These are phyloP conservation scores for Actias luna DNA, from an alignment of 2,888 invertebrate genomes.

Conservation along the genomic window DNA sequence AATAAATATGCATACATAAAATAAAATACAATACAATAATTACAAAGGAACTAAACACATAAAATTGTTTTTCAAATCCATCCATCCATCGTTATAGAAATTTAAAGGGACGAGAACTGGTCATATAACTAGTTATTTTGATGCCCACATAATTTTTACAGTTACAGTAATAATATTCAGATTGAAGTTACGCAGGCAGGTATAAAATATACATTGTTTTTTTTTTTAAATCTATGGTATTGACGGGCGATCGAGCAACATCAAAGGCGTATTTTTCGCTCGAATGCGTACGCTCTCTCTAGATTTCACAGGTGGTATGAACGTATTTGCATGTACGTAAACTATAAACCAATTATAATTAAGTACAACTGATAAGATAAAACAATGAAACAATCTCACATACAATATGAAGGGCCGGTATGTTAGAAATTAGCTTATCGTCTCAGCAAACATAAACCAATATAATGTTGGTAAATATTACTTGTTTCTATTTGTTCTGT, in stretches of 20 bases:
- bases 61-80: no score
- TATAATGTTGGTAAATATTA: constrained; percentile 11
- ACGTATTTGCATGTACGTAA: constrained; percentile 68
- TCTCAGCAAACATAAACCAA: constrained; percentile 17
- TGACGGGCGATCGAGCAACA: constrained; percentile 44
- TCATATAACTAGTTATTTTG: neutral
- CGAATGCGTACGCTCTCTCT: constrained; percentile 66
- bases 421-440: constrained; percentile 34
- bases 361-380: constrained; percentile 61
- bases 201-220: constrained; percentile 27
- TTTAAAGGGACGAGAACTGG: neutral
- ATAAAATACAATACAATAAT: neutral
- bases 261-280: constrained; percentile 48
- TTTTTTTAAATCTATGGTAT: constrained; percentile 43
- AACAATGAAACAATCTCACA: constrained; percentile 41
- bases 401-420: constrained; percentile 13
- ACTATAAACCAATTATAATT: constrained; percentile 58
- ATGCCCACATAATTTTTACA: neutral
- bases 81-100: neutral
- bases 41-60: neutral
- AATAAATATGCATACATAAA: neutral
- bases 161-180: neutral
- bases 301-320: constrained; percentile 69
- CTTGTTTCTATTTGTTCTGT: constrained; percentile 9
- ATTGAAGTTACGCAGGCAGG: neutral